Percentiles rank a stretch among this genome's conserved stretches.
phyloP scores from a whole-genome alignment of 2,113 vertebrate species.

The Madoqua kirkii region DNA sequence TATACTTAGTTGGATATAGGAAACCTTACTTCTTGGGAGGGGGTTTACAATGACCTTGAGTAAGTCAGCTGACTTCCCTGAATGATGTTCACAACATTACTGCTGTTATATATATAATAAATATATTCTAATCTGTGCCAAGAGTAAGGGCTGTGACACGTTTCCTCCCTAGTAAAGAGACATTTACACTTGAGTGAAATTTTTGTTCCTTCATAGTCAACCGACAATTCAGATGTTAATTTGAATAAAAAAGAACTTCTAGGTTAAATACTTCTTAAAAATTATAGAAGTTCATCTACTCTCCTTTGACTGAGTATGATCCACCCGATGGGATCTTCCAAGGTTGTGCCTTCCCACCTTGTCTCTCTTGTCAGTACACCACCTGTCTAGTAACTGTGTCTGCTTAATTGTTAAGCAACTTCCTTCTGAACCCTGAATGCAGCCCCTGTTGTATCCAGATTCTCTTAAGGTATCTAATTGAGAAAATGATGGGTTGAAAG shows the following conservation, averaged over 20 bases:
- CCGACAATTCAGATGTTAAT: neutral
- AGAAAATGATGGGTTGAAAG: neutral
- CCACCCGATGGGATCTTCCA: rapidly evolving
- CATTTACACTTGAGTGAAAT: neutral
- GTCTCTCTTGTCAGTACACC: neutral
- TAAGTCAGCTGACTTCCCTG: neutral
- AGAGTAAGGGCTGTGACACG: neutral
- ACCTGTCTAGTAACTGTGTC: neutral
- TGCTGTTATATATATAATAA: neutral
- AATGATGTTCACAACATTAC: neutral
- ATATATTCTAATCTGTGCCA: neutral
- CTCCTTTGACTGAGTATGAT: neutral
- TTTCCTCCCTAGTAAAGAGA: neutral
- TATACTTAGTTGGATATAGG: neutral
- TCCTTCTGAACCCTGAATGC: neutral
- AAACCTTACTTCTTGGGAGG: neutral
- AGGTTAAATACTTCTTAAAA: neutral
- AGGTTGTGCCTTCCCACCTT: neutral
- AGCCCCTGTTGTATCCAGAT: neutral
- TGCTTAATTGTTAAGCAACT: neutral
- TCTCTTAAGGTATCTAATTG: neutral
- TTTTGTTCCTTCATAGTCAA: neutral
- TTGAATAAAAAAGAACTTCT: neutral
- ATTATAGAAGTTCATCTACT: neutral
- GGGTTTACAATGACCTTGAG: neutral